Conservation (phyloP, 2,113 vertebrate species). For the Barbus barbus region DNA sequence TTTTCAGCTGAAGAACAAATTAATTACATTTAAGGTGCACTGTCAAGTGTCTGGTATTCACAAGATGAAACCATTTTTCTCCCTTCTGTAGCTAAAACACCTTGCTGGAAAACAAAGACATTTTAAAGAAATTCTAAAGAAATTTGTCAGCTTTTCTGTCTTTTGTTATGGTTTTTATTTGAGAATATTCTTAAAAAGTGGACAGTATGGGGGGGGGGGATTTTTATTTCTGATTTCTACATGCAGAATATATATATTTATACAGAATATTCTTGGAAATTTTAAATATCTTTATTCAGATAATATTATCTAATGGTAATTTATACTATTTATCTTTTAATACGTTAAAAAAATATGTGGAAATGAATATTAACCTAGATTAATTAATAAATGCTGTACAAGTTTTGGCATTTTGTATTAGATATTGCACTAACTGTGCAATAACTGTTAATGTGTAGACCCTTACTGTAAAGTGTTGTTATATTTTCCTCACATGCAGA, state of each 20-base stretch:
- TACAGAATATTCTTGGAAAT: too few species aligned
- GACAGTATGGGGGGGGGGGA: too few species aligned
- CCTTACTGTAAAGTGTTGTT: background rate
- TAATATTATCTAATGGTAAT: too few species aligned
- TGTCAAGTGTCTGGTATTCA: slow-evolving; percentile 16
- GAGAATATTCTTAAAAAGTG: background rate
- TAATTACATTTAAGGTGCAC: slow-evolving; percentile 13
- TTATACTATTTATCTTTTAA: too few species aligned
- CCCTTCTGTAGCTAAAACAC: background rate
- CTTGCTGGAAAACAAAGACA: background rate
- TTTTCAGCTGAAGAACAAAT: slow-evolving; percentile 22
- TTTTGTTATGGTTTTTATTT: background rate
- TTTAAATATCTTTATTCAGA: too few species aligned
- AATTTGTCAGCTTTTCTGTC: background rate
- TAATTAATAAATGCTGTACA: background rate
- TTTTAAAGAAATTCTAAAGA: background rate
- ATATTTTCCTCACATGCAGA: background rate
- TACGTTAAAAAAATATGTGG: too few species aligned
- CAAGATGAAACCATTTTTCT: slow-evolving; percentile 7
- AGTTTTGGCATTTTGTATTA: background rate
- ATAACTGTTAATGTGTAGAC: too few species aligned
- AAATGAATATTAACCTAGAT: too few species aligned
- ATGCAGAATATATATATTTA: too few species aligned
- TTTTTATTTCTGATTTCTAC: too few species aligned
- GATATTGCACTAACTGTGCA: too few species aligned